These are phyloP conservation scores for Arctia plantaginis DNA, from an alignment of 2,888 invertebrate genomes.

Conservation along the genomic window DNA sequence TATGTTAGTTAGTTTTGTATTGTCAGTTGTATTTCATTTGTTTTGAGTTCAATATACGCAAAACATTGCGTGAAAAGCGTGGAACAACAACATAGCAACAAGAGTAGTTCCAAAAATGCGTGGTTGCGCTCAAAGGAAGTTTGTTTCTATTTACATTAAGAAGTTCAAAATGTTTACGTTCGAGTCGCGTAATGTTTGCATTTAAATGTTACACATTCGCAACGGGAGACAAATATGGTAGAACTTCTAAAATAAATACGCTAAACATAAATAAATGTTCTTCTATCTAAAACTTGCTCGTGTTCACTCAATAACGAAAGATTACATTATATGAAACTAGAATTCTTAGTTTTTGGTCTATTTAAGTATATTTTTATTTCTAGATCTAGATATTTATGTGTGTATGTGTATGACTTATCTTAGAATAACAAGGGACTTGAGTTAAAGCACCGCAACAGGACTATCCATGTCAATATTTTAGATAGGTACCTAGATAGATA, in stretches of 20 bases:
- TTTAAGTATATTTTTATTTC: not conserved
- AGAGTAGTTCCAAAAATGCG: conserved; percentile 36
- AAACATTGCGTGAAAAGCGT: not conserved
- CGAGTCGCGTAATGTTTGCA: conserved; percentile 46
- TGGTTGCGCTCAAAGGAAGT: conserved; percentile 45
- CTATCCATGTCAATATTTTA: not conserved
- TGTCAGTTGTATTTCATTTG: not conserved
- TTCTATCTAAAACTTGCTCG: not conserved
- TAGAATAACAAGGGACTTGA: too few species aligned
- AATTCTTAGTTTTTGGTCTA: not conserved
- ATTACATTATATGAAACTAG: not conserved
- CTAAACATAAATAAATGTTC: conserved; percentile 16
- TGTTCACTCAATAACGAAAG: not conserved
- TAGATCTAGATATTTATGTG: too few species aligned
- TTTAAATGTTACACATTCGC: conserved; percentile 42
- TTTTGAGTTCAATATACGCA: not conserved
- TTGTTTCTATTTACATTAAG: conserved; percentile 45
- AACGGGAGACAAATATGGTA: conserved; percentile 41
- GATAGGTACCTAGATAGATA: too few species aligned
- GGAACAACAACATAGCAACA: not conserved
- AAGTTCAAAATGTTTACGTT: conserved; percentile 42
- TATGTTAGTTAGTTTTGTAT: not conserved
- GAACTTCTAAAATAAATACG: conserved; percentile 35
- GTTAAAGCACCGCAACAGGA: too few species aligned
- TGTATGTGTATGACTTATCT: too few species aligned